Evolutionary conservation across 2,888 invertebrate genomes (phyloP).

Genomic region (Oithona nana): DNA sequence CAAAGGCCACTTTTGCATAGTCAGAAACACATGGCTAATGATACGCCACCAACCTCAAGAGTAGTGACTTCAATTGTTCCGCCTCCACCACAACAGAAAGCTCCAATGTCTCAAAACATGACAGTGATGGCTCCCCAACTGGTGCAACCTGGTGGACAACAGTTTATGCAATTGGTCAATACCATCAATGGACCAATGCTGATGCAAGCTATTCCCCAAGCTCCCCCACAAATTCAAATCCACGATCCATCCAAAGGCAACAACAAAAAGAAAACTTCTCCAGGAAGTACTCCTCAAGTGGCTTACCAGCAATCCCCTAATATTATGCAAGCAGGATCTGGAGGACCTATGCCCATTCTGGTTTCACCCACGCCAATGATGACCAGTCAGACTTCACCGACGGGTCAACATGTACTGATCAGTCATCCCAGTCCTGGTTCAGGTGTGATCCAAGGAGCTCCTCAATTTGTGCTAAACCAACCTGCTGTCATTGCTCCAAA

Average conservation of each 20-base stretch:
- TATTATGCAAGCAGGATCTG: not conserved
- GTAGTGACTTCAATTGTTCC: not conserved
- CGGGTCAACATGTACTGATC: not conserved
- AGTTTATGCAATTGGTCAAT: conserved; percentile 41
- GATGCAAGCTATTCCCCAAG: conserved; percentile 27
- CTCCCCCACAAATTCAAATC: not conserved
- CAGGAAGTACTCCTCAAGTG: not conserved
- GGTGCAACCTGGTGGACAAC: conserved; percentile 14
- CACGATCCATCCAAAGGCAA: too few relatives aligned
- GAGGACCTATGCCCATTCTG: not conserved
- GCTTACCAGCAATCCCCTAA: not conserved
- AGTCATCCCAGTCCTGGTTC: not conserved
- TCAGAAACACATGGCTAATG: not conserved
- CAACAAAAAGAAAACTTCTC: not conserved
- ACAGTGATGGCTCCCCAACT: not conserved
- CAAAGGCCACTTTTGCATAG: not conserved
- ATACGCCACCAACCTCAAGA: not conserved
- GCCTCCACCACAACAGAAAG: not conserved
- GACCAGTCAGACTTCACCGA: not conserved
- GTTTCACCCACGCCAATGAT: not conserved
- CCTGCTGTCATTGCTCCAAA: not conserved
- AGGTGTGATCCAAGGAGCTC: not conserved
- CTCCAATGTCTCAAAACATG: not conserved
- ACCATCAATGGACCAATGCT: conserved; percentile 46
- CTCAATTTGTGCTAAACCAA: not conserved